Percentiles rank a stretch among this genome's conserved stretches.
phyloP scores from a whole-genome alignment of 2,113 vertebrate genomes.

The Sciurus niger region DNA sequence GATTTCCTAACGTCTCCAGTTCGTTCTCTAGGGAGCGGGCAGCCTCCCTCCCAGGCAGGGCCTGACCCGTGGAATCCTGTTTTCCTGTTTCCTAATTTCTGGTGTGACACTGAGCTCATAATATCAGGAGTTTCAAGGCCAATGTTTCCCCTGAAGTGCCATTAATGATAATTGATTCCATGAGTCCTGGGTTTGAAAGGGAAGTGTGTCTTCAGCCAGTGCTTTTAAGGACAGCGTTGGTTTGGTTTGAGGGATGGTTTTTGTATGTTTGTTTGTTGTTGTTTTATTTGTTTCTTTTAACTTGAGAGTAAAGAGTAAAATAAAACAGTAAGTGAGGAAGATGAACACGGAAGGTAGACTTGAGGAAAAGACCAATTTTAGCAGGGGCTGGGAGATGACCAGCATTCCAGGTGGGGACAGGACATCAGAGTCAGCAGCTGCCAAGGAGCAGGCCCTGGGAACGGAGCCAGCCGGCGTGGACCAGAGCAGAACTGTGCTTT shows the following conservation, averaged over 20 bases:
- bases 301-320: constrained; percentile 48
- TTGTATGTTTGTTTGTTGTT: neutral
- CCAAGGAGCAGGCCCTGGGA: neutral
- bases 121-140: constrained; percentile 26
- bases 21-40: constrained; percentile 17
- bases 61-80: neutral
- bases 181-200: constrained; percentile 47
- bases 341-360: neutral
- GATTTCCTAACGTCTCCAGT: neutral
- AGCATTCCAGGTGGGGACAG: neutral
- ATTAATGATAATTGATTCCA: constrained; percentile 60
- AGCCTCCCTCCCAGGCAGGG: neutral
- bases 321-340: neutral
- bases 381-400: neutral
- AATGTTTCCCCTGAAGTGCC: constrained; percentile 54
- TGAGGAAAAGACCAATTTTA: constrained; percentile 26
- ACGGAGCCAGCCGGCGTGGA: neutral
- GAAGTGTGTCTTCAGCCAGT: neutral
- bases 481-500: neutral
- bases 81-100: constrained; percentile 65
- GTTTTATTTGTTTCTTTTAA: constrained; percentile 43
- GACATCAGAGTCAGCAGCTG: neutral
- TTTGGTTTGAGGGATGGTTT: constrained; percentile 22
- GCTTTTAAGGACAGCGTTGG: constrained; percentile 49
- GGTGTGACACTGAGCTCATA: constrained; percentile 46